phyloP scores from a whole-genome alignment of 2,797 vertebrate species.

The Megaceryle alcyon region DNA sequence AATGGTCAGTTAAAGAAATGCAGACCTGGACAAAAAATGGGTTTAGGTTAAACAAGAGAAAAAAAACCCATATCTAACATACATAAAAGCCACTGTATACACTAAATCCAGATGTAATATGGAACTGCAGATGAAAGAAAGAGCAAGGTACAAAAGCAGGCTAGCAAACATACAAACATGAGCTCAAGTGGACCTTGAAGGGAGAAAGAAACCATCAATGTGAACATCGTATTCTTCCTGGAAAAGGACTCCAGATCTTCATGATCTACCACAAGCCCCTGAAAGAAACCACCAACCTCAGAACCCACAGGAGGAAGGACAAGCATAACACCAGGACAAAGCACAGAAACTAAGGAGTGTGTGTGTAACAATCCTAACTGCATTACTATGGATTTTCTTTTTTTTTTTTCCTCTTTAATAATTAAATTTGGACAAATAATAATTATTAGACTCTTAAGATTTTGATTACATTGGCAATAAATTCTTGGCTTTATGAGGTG shows the following conservation, averaged over 20 bases:
- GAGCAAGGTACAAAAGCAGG: not conserved
- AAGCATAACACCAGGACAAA: not conserved
- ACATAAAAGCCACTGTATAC: not conserved
- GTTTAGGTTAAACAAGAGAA: not conserved
- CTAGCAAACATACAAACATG: not conserved
- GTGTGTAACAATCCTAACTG: not conserved
- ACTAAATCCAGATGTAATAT: not conserved
- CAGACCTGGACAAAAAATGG: not conserved
- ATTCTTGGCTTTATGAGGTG: not conserved
- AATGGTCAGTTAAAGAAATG: not conserved
- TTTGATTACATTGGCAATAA: not conserved
- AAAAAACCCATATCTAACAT: not conserved
- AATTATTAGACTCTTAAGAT: not conserved
- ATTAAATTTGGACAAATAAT: not conserved
- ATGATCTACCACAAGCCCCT: not conserved
- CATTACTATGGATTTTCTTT: not conserved
- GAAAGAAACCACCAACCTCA: not conserved
- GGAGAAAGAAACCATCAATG: not conserved
- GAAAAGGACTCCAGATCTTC: not conserved
- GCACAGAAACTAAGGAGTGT: not conserved
- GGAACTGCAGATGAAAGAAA: not conserved
- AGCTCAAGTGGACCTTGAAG: not conserved
- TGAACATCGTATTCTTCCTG: not conserved
- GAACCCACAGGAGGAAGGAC: not conserved
- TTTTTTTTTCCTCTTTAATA: not conserved